These are phyloP conservation scores for Bombyx huttoni DNA, from an alignment of 2,888 invertebrate species.

Conservation along the genomic window DNA sequence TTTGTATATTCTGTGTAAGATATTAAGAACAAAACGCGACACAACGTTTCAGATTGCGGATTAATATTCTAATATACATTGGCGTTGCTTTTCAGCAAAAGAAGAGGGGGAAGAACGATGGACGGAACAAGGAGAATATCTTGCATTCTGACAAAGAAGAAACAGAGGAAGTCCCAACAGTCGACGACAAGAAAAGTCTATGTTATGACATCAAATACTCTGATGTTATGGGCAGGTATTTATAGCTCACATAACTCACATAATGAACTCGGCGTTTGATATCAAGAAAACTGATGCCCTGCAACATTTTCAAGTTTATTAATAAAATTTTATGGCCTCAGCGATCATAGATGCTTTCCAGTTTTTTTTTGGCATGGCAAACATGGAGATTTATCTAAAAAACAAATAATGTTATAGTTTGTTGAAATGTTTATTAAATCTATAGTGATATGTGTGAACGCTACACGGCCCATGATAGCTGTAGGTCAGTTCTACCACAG, in stretches of 20 bases:
- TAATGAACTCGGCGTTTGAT: not conserved
- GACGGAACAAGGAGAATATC: slow-evolving; percentile 52
- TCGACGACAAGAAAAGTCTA: slow-evolving; percentile 71
- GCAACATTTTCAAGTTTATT: not conserved
- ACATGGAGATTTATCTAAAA: too few species aligned
- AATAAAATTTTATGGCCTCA: too few species aligned
- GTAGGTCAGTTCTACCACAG: too few species aligned
- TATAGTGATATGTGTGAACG: too few species aligned
- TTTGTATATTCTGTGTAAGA: slow-evolving; percentile 46
- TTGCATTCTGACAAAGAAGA: slow-evolving; percentile 28
- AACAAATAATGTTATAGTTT: too few species aligned
- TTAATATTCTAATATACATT: not conserved
- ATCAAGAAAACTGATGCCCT: not conserved
- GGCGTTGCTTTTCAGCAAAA: slow-evolving; percentile 34
- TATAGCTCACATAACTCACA: not conserved
- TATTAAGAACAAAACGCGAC: not conserved
- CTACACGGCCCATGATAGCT: too few species aligned
- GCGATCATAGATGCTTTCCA: too few species aligned
- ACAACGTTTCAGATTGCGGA: not conserved
- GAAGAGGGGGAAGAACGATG: slow-evolving; percentile 41
- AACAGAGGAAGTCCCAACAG: slow-evolving; percentile 14
- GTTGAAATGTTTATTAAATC: too few species aligned
- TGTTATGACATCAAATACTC: slow-evolving; percentile 74
- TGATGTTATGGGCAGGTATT: slow-evolving; percentile 74
- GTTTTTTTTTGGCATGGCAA: too few species aligned